Conservation (phyloP, 92 coral and sea anemone genomes). For the Siderastrea radians region DNA sequence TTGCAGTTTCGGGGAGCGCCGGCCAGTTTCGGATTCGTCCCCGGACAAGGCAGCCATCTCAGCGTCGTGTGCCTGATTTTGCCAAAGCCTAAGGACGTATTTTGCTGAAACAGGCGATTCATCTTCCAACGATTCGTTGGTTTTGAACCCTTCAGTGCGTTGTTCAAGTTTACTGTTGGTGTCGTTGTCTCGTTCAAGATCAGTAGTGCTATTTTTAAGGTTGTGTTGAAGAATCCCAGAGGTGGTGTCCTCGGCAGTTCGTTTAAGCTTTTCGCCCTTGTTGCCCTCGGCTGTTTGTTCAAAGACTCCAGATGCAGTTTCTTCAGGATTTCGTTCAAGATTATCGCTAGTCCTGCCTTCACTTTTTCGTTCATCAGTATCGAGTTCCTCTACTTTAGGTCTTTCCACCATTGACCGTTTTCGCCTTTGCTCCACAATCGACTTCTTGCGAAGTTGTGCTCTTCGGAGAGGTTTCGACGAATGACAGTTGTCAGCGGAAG, state of each 20-base stretch:
- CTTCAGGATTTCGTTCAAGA: not conserved
- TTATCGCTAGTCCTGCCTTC: not conserved
- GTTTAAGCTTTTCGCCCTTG: not conserved
- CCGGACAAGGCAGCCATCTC: slow-evolving; percentile 27
- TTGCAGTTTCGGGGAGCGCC: slow-evolving; percentile 16
- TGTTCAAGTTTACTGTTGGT: not conserved
- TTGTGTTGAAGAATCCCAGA: too few species aligned
- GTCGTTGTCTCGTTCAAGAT: not conserved
- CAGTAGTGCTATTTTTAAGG: too few species aligned
- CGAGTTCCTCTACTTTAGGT: slow-evolving; percentile 30
- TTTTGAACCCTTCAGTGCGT: slow-evolving; percentile 7
- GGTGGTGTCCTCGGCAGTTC: too few species aligned
- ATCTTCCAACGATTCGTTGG: not conserved
- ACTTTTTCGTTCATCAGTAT: not conserved
- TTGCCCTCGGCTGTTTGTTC: not conserved
- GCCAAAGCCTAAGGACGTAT: slow-evolving; percentile 37
- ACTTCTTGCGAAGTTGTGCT: slow-evolving; percentile 47
- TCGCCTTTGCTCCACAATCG: slow-evolving; percentile 45
- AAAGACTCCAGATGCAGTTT: not conserved
- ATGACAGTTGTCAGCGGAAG: not conserved
- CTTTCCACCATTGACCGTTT: slow-evolving; percentile 23
- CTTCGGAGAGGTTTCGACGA: slow-evolving; percentile 51
- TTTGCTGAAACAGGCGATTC: slow-evolving; percentile 40
- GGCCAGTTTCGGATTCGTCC: slow-evolving; percentile 24
- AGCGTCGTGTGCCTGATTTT: slow-evolving; percentile 30